Evolutionary conservation across 1,140 invertebrate genomes (phyloP).

Genomic region (Streblospio benedicti): DNA sequence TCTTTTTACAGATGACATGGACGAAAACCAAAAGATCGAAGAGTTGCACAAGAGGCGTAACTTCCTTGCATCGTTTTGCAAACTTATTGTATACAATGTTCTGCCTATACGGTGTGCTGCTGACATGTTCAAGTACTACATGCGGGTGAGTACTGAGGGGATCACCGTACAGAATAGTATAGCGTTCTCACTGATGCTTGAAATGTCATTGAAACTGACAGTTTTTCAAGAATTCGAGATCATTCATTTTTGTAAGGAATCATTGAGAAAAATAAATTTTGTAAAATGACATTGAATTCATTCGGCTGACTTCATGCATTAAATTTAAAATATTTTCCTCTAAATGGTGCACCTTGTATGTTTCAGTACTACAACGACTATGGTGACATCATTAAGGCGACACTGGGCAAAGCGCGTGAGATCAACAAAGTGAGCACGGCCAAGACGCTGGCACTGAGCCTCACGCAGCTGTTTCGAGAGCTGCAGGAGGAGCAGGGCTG

Average conservation of each 20-base stretch:
- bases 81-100: constrained; percentile 94
- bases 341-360: no score
- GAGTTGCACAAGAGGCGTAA: constrained; percentile 91
- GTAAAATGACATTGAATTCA: no score
- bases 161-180: neutral
- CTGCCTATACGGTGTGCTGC: constrained; percentile 83
- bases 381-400: constrained; percentile 98
- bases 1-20: constrained; percentile 50
- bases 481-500: constrained; percentile 53
- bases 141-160: constrained; percentile 64
- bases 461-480: constrained; percentile 72
- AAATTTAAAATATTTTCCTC: no score
- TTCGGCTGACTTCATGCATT: no score
- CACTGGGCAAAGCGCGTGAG: constrained; percentile 88
- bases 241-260: no score
- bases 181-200: no score
- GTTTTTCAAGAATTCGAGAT: no score
- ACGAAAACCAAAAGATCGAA: constrained; percentile 90
- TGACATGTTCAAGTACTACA: constrained; percentile 94
- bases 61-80: constrained; percentile 92
- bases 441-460: constrained; percentile 82
- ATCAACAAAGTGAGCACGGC: constrained; percentile 96
- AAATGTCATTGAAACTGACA: no score
- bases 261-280: no score
- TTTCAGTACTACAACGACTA: constrained; percentile 91